Evolutionary conservation across 35 echinoderm and acorn worm genomes (phyloP), one percentile per base, ranked within the genome.

Genomic region (Stichopus chloronotus): DNA sequence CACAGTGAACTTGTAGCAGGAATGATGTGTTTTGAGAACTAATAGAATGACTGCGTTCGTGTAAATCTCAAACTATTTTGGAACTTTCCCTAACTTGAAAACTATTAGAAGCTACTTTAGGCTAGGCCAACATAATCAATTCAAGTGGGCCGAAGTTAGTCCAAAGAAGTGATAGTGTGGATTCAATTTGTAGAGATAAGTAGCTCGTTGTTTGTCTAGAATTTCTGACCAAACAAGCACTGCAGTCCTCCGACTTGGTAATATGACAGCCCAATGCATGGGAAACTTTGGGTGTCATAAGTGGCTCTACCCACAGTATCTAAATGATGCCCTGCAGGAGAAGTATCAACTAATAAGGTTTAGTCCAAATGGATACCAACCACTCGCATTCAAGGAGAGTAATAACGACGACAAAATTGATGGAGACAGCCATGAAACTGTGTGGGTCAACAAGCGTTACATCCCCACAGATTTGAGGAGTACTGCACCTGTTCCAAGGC

Each of bases 401-500:
- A 55, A 9, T 58, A 57, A 14, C 19, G 43, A 68, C 8, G 84
- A 94, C 9, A 58, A 13, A 61, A 61, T 90, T 19, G 21, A n/a
- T 52, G 96, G 96, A 17, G 79, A 60, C 52, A 92, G 92, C 78
- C 52, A 83, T 8, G 87, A 99, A 53, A 99, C 97, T 4, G 97
- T 99, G 58, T 99, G 97, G 97, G 97, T 99, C 13, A 96, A 96
- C 83, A 99, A 98, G 72, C 91, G 97, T 14, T 99, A 96, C 63
- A 99, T 98, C 59, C 97, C 97, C 6, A 99, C 95, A 55, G 97
- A 99, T 93, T 90, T 99, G 76, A 92, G 95, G 58, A 99, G 97
- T 83, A 96, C 97, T 53, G 97, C 97, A 52, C 97, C 97, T n/a
- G 97, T 99, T 72, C 95, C 95, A 72, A 78, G 95, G 53, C 95